Percentiles rank a stretch among this genome's conserved stretches.
Evolutionary conservation across 2,113 vertebrate species (phyloP).

Genomic region (Lycocorax pyrrhopterus): DNA sequence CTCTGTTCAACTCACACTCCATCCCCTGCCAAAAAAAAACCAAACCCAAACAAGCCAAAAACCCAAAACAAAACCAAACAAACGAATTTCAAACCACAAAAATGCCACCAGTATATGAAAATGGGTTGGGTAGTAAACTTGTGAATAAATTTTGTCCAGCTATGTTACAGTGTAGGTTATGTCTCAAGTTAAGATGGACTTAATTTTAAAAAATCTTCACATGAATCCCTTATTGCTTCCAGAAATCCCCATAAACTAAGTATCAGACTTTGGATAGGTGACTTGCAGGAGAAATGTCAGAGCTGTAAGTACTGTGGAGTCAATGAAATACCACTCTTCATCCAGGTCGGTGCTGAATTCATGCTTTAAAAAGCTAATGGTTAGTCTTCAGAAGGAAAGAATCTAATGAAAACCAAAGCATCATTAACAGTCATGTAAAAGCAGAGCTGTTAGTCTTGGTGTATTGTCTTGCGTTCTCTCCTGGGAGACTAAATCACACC

Average conservation of each 20-base stretch:
- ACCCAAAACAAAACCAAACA: not conserved
- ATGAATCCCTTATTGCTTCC: constrained; percentile 12
- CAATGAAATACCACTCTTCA: not conserved
- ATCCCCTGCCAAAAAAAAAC: not conserved
- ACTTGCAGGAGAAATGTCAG: not conserved
- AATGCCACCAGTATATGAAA: not conserved
- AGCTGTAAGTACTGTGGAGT: not conserved
- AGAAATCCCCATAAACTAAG: not conserved
- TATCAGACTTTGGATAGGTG: not conserved
- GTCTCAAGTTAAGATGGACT: not conserved
- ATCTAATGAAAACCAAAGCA: not conserved
- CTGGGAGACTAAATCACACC: constrained; percentile 2
- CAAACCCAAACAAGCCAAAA: not conserved
- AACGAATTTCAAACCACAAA: not conserved
- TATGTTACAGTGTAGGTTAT: not conserved
- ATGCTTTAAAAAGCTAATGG: not conserved
- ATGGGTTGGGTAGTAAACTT: not conserved
- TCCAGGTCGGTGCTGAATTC: not conserved
- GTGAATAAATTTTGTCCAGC: not conserved
- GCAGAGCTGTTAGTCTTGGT: not conserved
- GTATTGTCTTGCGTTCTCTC: not conserved
- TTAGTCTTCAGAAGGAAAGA: not conserved
- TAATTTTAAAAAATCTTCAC: not conserved
- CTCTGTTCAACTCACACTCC: not conserved
- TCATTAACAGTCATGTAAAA: not conserved